phyloP scores from a whole-genome alignment of 1,140 invertebrate species.

The Aporrectodea caliginosa region DNA sequence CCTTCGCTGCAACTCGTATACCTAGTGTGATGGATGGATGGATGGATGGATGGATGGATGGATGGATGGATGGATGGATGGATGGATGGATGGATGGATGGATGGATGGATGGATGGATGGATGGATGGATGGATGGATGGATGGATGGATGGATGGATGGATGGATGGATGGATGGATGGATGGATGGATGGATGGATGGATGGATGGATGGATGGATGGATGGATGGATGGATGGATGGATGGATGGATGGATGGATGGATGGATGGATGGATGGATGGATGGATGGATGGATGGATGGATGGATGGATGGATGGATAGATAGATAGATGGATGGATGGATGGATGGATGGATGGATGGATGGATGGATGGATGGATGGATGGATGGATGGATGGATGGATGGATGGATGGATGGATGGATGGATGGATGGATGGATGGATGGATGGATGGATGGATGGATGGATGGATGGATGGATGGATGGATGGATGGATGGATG shows the following conservation, averaged over 20 bases:
- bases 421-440: background rate
- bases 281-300: background rate
- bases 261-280: background rate
- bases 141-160: background rate
- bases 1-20: too few species aligned
- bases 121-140: background rate
- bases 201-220: background rate
- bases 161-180: background rate
- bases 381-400: background rate
- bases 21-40: constrained; percentile 2
- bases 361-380: background rate
- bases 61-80: background rate
- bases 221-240: background rate
- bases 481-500: too few species aligned
- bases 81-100: background rate
- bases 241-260: background rate
- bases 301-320: background rate
- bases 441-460: background rate
- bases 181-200: background rate
- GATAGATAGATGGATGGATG: too few species aligned
- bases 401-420: background rate
- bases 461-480: background rate
- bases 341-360: background rate
- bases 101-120: background rate
- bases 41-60: background rate